A percentile compares a stretch with the other conserved stretches of the same genome.
These are phyloP conservation scores for Apomyelois bistriatella DNA, from an alignment of 2,888 invertebrate genomes.

Conservation along the genomic window DNA sequence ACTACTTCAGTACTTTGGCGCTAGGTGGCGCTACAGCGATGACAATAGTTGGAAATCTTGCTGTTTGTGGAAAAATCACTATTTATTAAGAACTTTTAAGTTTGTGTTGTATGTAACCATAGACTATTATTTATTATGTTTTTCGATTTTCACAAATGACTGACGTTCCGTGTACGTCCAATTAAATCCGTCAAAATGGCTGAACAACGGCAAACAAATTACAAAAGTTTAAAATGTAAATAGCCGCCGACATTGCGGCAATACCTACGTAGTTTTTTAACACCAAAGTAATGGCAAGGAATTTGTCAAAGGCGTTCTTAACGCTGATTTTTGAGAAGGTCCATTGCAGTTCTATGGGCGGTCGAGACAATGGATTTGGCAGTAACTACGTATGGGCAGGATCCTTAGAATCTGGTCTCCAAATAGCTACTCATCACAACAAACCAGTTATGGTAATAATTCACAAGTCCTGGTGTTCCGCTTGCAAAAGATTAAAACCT, in stretches of 20 bases:
- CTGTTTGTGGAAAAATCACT: too few relatives aligned
- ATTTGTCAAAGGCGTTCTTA: slow-evolving; percentile 49
- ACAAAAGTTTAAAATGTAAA: slow-evolving; percentile 43
- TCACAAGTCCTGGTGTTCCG: slow-evolving; percentile 84
- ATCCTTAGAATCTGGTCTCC: slow-evolving; percentile 64
- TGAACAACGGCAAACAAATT: slow-evolving; percentile 25
- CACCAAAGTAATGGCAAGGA: slow-evolving; percentile 46
- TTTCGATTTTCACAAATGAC: not conserved
- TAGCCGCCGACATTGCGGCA: slow-evolving; percentile 24
- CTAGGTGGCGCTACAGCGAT: slow-evolving; percentile 24
- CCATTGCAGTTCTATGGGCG: slow-evolving; percentile 39
- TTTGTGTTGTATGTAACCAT: too few relatives aligned
- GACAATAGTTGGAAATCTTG: too few relatives aligned
- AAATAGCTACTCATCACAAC: slow-evolving; percentile 57
- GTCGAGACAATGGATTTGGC: slow-evolving; percentile 67
- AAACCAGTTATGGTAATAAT: slow-evolving; percentile 84
- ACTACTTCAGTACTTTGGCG: not conserved
- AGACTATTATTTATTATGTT: too few relatives aligned
- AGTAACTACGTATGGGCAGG: slow-evolving; percentile 67
- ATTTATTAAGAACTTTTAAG: too few relatives aligned
- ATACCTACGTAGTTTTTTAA: slow-evolving; percentile 16
- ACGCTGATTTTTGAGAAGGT: slow-evolving; percentile 45
- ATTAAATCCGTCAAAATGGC: slow-evolving; percentile 44
- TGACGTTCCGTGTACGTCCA: slow-evolving; percentile 21
- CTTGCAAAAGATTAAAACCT: slow-evolving; percentile 82